Percentiles rank a stretch among this genome's conserved stretches.
These are phyloP conservation scores for Lasius fuliginosus DNA, from an alignment of 2,888 invertebrate species.

Conservation along the genomic window DNA sequence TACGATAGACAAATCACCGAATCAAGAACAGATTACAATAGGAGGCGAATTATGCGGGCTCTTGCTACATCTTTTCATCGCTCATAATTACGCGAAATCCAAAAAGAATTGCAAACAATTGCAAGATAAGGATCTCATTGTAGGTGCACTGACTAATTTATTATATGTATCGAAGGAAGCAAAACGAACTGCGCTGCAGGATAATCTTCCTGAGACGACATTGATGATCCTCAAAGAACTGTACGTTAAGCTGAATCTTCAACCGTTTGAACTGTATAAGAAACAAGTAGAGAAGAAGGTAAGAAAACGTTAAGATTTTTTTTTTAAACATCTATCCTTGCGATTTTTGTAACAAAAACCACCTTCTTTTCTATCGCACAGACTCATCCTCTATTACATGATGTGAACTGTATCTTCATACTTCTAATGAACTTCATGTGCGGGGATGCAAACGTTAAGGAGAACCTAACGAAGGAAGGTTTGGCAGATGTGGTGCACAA, in stretches of 20 bases:
- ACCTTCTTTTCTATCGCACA: constrained; percentile 67
- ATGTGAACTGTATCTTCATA: constrained; percentile 88
- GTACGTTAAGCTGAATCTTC: constrained; percentile 86
- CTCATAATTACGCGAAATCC: constrained; percentile 82
- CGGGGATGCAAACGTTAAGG: constrained; percentile 88
- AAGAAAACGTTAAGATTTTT: constrained; percentile 4
- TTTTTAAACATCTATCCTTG: background rate
- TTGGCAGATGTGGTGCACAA: constrained; percentile 89
- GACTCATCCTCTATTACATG: constrained; percentile 87
- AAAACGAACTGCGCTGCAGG: constrained; percentile 85
- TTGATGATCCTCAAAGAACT: constrained; percentile 86
- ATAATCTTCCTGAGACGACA: constrained; percentile 84
- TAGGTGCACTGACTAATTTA: constrained; percentile 86
- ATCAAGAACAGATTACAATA: constrained; percentile 60
- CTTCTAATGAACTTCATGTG: constrained; percentile 89
- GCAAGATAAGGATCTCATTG: constrained; percentile 85
- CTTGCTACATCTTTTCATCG: constrained; percentile 86
- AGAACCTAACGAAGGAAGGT: constrained; percentile 87
- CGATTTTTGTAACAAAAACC: background rate
- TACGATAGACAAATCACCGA: background rate
- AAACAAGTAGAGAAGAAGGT: constrained; percentile 85
- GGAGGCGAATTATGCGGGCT: constrained; percentile 87
- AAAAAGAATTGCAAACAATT: constrained; percentile 80
- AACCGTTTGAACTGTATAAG: constrained; percentile 86
- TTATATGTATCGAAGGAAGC: constrained; percentile 86